Evolutionary conservation across 2,113 vertebrate genomes (phyloP).

Genomic region (Euleptes europaea): DNA sequence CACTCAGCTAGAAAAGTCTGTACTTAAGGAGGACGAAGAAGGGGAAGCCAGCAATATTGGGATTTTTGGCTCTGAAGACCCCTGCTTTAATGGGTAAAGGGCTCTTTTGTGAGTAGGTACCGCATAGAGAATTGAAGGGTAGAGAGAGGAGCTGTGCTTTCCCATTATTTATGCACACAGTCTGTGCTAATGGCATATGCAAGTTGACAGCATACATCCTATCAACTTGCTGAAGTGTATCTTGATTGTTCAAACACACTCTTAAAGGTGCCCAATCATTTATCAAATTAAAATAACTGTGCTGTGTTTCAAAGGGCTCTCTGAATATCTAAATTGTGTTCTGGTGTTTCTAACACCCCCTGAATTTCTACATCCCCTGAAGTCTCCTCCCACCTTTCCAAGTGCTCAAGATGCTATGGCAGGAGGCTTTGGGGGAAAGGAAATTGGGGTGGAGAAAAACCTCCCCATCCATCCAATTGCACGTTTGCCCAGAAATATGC

Average conservation of each 20-base stretch:
- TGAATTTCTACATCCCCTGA: conserved; percentile 1
- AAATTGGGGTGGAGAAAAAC: background rate
- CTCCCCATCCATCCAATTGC: background rate
- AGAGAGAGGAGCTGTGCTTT: background rate
- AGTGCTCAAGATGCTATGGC: background rate
- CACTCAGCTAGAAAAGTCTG: background rate
- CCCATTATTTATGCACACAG: conserved; percentile 56
- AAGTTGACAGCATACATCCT: conserved; percentile 69
- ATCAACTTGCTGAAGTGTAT: conserved; percentile 71
- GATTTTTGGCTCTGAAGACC: background rate
- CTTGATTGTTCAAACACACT: conserved; percentile 71
- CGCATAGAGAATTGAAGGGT: background rate
- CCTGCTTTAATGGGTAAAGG: conserved; percentile 1
- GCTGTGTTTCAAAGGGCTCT: conserved; percentile 7
- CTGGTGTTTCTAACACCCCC: background rate
- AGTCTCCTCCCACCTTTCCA: background rate
- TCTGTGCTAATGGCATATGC: conserved; percentile 61
- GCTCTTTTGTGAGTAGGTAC: conserved; percentile 22
- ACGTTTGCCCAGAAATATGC: background rate
- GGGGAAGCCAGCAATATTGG: background rate
- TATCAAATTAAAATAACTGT: conserved; percentile 65
- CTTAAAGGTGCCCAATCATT: conserved; percentile 66
- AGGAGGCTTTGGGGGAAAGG: background rate
- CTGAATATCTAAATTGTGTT: background rate
- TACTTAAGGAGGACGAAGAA: background rate